These are phyloP conservation scores for Napeogenes inachia DNA, from an alignment of 2,888 invertebrate species.

Conservation along the genomic window DNA sequence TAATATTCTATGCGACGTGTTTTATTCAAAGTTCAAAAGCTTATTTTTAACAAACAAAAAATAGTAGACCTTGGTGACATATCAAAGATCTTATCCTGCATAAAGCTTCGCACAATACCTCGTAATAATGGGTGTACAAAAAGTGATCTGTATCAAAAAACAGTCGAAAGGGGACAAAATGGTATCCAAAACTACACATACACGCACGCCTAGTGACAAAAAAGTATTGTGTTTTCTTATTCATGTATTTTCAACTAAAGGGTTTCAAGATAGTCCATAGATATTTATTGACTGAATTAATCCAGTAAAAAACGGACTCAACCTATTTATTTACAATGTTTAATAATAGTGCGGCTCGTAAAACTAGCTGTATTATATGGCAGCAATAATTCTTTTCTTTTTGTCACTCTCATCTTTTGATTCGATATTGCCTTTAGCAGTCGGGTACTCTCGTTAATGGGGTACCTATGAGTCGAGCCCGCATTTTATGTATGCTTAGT, in stretches of 20 bases:
- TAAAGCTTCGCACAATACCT: slow-evolving; percentile 71
- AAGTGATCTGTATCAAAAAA: slow-evolving; percentile 74
- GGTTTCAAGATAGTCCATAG: slow-evolving; percentile 57
- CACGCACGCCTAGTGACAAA: slow-evolving; percentile 52
- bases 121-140: slow-evolving; percentile 70
- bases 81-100: slow-evolving; percentile 72
- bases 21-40: slow-evolving; percentile 60
- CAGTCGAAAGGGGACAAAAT: slow-evolving; percentile 67
- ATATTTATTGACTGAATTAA: slow-evolving; percentile 60
- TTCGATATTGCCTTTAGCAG: slow-evolving; percentile 66
- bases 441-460: slow-evolving; percentile 73
- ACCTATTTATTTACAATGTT: slow-evolving; percentile 69
- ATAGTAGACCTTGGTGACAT: slow-evolving; percentile 67
- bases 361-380: slow-evolving; percentile 54
- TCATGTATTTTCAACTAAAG: slow-evolving; percentile 59
- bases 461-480: slow-evolving; percentile 72
- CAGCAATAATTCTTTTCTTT: slow-evolving; percentile 56
- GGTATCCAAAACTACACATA: slow-evolving; percentile 53
- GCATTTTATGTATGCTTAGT: slow-evolving; percentile 68
- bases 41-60: slow-evolving; percentile 63
- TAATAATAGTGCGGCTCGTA: slow-evolving; percentile 72
- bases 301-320: slow-evolving; percentile 59
- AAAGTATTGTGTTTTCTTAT: slow-evolving; percentile 52
- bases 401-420: slow-evolving; percentile 72
- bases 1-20: slow-evolving; percentile 27